These are phyloP conservation scores for Tychaedon coryphoeus DNA, from an alignment of 2,113 vertebrate species.

Conservation along the genomic window DNA sequence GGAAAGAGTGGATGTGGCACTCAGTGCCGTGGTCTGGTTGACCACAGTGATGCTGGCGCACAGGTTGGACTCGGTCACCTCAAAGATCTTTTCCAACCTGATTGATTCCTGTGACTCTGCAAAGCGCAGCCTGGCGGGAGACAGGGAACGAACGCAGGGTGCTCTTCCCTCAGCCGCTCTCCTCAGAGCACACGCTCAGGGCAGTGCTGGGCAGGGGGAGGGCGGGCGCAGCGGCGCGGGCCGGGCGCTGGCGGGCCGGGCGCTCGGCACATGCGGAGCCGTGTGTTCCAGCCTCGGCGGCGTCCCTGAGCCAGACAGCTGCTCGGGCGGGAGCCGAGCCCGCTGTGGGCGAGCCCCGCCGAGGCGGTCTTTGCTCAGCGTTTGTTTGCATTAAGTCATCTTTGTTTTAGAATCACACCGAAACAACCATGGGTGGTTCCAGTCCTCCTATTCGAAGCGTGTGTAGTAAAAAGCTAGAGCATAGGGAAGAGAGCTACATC, in stretches of 20 bases:
- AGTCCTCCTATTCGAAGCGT: fast-evolving
- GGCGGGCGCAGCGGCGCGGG: not conserved
- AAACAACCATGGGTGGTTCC: fast-evolving
- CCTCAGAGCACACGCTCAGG: fast-evolving
- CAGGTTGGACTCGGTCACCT: not conserved
- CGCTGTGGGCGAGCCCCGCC: not conserved
- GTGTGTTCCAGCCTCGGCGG: not conserved
- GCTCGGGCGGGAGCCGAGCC: not conserved
- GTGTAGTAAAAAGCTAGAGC: not conserved
- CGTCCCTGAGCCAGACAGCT: not conserved
- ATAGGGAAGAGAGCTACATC: fast-evolving
- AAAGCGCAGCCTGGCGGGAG: not conserved
- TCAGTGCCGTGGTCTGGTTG: not conserved
- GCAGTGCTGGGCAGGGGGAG: not conserved
- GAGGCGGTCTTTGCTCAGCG: fast-evolving
- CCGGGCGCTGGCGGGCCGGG: too few relatives aligned
- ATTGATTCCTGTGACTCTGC: not conserved
- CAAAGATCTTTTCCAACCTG: not conserved
- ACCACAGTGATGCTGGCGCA: not conserved
- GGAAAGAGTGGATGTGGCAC: not conserved
- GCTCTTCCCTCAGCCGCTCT: not conserved
- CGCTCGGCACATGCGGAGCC: too few relatives aligned
- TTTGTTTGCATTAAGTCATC: not conserved
- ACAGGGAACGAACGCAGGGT: not conserved
- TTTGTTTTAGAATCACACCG: fast-evolving